A percentile compares a stretch with the other conserved stretches of the same genome.
These are phyloP conservation scores for Microtus oregoni DNA, from an alignment of 2,113 vertebrate genomes.

Conservation along the genomic window DNA sequence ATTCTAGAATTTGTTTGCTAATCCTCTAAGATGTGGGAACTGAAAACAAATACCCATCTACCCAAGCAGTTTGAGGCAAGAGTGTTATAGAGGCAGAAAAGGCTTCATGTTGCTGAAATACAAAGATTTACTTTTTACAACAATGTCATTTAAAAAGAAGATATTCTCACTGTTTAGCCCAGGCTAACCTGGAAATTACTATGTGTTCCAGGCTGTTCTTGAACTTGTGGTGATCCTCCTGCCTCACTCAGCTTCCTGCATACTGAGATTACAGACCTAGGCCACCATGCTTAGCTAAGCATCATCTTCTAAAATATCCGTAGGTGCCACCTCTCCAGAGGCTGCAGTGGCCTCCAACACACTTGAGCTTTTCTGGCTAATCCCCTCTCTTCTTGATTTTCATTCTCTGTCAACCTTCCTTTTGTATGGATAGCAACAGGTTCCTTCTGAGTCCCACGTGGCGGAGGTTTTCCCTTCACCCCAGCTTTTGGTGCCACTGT, in stretches of 20 bases:
- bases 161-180: not conserved
- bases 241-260: not conserved
- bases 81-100: not conserved
- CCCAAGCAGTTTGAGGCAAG: not conserved
- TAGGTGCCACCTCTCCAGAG: not conserved
- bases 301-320: not conserved
- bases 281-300: not conserved
- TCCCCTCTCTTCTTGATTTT: not conserved
- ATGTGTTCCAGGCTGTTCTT: too few relatives aligned
- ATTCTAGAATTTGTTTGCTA: constrained; percentile 30
- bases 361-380: not conserved
- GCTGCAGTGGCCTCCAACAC: not conserved
- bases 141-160: not conserved
- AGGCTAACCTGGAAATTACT: not conserved
- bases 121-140: not conserved
- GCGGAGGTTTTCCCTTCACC: not conserved
- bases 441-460: not conserved
- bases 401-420: not conserved
- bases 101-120: not conserved
- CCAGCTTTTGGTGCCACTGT: not conserved
- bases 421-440: not conserved
- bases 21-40: constrained; percentile 37
- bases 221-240: not conserved
- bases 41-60: not conserved
- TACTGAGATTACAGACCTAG: not conserved